Evolutionary conservation across 2,888 invertebrate species (phyloP).

Genomic region (Athrips mouffetella): DNA sequence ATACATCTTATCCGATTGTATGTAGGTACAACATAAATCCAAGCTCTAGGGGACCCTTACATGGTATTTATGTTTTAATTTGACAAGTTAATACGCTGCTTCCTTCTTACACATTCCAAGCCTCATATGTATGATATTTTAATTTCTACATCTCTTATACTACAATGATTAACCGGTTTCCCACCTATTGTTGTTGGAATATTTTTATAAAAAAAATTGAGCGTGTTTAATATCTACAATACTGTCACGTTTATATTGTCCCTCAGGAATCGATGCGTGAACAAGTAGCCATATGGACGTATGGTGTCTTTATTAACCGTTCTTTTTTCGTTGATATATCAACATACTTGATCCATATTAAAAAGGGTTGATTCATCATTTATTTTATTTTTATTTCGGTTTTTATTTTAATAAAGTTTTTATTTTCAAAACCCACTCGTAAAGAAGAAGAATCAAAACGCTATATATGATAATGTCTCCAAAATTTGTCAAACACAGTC

Average conservation of each 20-base stretch:
- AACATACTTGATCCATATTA: background rate
- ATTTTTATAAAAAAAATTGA: slow-evolving; percentile 21
- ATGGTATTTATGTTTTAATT: background rate
- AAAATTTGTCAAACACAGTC: too few relatives aligned
- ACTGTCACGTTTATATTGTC: slow-evolving; percentile 31
- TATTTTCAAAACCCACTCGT: too few relatives aligned
- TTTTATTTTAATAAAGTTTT: too few relatives aligned
- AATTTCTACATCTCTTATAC: too few relatives aligned
- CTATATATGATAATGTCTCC: too few relatives aligned
- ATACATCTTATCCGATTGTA: too few relatives aligned
- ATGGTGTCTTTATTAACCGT: background rate
- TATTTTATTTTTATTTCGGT: too few relatives aligned
- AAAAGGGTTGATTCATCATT: too few relatives aligned
- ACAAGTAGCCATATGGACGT: slow-evolving; percentile 21
- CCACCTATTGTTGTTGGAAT: slow-evolving; percentile 18
- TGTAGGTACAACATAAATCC: too few relatives aligned
- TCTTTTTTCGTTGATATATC: too few relatives aligned
- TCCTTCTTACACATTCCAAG: slow-evolving; percentile 2
- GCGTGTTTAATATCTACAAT: slow-evolving; percentile 26
- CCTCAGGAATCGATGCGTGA: slow-evolving; percentile 28
- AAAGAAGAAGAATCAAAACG: too few relatives aligned
- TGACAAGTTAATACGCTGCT: slow-evolving; percentile 3
- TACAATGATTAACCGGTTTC: slow-evolving; percentile 12
- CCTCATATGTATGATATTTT: background rate
- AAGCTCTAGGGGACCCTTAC: too few relatives aligned